Percentiles rank a stretch among this genome's conserved stretches.
These are phyloP conservation scores for Bombus vancouverensis DNA, from an alignment of 1,140 invertebrate genomes.

Conservation along the genomic window DNA sequence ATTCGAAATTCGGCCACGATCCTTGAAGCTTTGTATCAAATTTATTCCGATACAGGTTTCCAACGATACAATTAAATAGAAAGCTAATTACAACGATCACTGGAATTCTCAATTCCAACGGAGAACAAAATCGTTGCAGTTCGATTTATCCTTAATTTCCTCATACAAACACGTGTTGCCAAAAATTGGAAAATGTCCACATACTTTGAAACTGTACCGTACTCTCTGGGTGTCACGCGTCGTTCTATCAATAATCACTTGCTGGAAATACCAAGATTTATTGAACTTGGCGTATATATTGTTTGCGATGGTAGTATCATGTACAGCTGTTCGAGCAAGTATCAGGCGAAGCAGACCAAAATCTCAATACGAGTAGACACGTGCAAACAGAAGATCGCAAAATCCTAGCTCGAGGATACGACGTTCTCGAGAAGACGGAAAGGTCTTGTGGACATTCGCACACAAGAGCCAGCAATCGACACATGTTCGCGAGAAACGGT, in stretches of 20 bases:
- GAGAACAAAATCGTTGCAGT: too few relatives aligned
- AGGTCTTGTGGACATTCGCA: slow-evolving; percentile 29
- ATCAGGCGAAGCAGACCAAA: slow-evolving; percentile 1
- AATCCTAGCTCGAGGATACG: slow-evolving; percentile 40
- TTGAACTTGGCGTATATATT: not conserved
- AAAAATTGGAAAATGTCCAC: too few relatives aligned
- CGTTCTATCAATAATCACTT: not conserved
- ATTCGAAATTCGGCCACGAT: too few relatives aligned
- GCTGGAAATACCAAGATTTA: not conserved
- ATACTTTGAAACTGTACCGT: too few relatives aligned
- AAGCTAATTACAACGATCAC: too few relatives aligned
- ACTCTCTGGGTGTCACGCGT: too few relatives aligned
- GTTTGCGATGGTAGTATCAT: not conserved
- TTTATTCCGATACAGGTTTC: too few relatives aligned
- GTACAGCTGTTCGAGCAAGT: not conserved
- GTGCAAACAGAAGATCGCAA: not conserved
- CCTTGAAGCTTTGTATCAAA: too few relatives aligned
- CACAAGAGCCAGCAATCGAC: slow-evolving; percentile 20
- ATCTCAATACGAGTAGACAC: not conserved
- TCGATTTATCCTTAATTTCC: too few relatives aligned
- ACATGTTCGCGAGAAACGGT: slow-evolving; percentile 19
- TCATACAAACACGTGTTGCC: too few relatives aligned
- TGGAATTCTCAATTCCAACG: too few relatives aligned
- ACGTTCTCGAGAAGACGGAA: slow-evolving; percentile 30
- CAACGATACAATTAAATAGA: too few relatives aligned